phyloP scores from a whole-genome alignment of 1,140 invertebrate genomes.

The Anoplophora glabripennis region DNA sequence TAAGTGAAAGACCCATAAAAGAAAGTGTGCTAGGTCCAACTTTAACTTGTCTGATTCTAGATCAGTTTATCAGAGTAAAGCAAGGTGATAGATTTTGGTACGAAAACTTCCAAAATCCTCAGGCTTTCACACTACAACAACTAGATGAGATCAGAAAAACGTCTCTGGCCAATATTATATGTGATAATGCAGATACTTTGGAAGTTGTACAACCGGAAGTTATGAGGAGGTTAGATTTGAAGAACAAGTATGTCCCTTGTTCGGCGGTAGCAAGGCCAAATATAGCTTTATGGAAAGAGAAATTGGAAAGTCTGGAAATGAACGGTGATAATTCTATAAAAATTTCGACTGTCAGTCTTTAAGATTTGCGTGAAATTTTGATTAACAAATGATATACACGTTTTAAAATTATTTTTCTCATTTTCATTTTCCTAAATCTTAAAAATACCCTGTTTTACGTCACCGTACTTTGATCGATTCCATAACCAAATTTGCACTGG shows the following conservation, averaged over 20 bases:
- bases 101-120: slow-evolving; percentile 63
- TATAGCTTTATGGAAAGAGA: slow-evolving; percentile 60
- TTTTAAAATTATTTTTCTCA: background rate
- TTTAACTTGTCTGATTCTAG: slow-evolving; percentile 78
- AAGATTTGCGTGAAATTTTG: background rate
- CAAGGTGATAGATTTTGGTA: slow-evolving; percentile 86
- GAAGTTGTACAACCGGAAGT: slow-evolving; percentile 71
- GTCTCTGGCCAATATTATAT: slow-evolving; percentile 80
- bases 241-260: slow-evolving; percentile 65
- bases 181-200: slow-evolving; percentile 80
- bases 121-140: slow-evolving; percentile 77
- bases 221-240: slow-evolving; percentile 61
- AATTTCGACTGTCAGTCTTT: background rate
- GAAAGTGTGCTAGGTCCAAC: slow-evolving; percentile 78
- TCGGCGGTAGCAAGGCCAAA: slow-evolving; percentile 55
- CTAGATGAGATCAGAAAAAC: slow-evolving; percentile 80
- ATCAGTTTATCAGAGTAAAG: slow-evolving; percentile 80
- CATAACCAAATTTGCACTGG: no score
- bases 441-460: no score
- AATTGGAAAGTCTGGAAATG: slow-evolving; percentile 10
- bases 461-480: no score
- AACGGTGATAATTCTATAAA: background rate
- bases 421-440: background rate
- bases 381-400: background rate
- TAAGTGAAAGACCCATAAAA: slow-evolving; percentile 70